Percentiles rank a stretch among this genome's conserved stretches.
These are phyloP conservation scores for Tetraneura akinire DNA, from an alignment of 1,140 invertebrate species.

Conservation along the genomic window DNA sequence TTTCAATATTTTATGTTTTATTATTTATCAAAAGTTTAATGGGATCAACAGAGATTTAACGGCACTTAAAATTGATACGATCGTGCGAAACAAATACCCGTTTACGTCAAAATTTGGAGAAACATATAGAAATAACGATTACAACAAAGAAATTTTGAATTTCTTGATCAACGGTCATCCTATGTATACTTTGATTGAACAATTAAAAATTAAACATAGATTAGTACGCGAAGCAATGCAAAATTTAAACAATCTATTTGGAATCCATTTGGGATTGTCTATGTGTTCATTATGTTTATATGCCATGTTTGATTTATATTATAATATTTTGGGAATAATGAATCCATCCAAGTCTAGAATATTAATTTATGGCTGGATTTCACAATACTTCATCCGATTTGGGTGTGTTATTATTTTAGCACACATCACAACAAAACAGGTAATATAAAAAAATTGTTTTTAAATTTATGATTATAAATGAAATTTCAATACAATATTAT, in stretches of 20 bases:
- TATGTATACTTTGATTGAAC: not conserved
- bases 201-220: not conserved
- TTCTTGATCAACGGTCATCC: not conserved
- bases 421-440: constrained; percentile 14
- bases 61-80: not conserved
- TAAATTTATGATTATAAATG: no score
- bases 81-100: not conserved
- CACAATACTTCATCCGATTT: constrained; percentile 19
- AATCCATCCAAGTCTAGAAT: not conserved
- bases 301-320: constrained; percentile 11
- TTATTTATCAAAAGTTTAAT: not conserved
- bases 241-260: not conserved
- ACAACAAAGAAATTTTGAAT: not conserved
- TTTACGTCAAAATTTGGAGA: not conserved
- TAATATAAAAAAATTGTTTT: not conserved
- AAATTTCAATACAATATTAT: no score
- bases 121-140: not conserved
- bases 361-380: constrained; percentile 7
- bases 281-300: constrained; percentile 2
- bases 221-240: not conserved
- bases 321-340: not conserved
- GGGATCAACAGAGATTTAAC: not conserved
- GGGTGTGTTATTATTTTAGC: not conserved
- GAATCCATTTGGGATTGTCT: not conserved
- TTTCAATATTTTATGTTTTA: not conserved